phyloP scores from a whole-genome alignment of 1,140 invertebrate genomes.

The Halictus rubicundus region DNA sequence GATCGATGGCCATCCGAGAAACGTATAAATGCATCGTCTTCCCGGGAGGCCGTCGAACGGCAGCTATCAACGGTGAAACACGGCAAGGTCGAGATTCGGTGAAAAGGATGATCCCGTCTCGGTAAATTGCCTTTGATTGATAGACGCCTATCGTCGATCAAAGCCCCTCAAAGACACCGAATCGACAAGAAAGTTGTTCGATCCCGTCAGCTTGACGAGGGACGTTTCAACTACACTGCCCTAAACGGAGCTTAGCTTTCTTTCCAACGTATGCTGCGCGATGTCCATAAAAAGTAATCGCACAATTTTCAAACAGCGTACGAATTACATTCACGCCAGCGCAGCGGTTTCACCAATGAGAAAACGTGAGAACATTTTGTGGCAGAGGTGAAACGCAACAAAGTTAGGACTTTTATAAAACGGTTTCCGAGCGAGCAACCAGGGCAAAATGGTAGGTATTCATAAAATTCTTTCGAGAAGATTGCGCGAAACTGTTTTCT shows the following conservation, averaged over 20 bases:
- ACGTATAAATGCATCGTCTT: slow-evolving; percentile 29
- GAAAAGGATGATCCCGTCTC: not conserved
- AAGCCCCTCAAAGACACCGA: no score
- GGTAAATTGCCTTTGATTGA: slow-evolving; percentile 1
- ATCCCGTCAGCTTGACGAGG: not conserved
- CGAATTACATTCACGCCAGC: no score
- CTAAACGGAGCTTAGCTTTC: no score
- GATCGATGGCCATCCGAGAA: slow-evolving; percentile 40
- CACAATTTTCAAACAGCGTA: no score
- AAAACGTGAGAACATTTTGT: no score
- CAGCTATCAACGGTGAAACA: not conserved
- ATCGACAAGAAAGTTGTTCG: not conserved
- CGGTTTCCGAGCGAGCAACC: no score
- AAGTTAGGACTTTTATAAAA: no score
- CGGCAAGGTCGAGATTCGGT: not conserved
- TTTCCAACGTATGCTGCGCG: not conserved
- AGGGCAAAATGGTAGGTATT: not conserved
- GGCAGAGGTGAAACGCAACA: no score
- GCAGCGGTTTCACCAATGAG: no score
- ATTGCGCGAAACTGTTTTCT: not conserved
- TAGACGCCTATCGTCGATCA: not conserved
- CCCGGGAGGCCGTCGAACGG: not conserved
- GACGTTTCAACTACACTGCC: no score
- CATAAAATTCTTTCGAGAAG: not conserved
- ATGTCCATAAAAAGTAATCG: no score